Percentiles rank a stretch among this genome's conserved stretches.
Conservation (phyloP, 2,888 invertebrate genomes). For the Diloba caeruleocephala region DNA sequence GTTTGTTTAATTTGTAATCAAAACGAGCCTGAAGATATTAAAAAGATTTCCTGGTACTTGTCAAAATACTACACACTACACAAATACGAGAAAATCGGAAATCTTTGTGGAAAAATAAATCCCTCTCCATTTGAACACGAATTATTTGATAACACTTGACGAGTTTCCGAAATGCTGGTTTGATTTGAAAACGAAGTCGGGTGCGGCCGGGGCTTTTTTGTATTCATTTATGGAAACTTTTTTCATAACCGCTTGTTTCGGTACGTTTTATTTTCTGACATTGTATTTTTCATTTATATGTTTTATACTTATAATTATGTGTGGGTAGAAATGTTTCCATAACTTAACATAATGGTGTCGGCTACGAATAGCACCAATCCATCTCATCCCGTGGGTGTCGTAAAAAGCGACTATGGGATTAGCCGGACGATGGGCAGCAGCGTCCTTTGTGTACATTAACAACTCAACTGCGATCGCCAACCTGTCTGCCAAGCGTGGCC, state of each 20-base stretch:
- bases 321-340: no score
- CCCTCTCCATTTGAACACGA: constrained; percentile 18
- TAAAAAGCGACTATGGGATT: no score
- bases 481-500: no score
- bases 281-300: no score
- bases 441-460: no score
- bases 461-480: no score
- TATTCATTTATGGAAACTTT: constrained; percentile 1
- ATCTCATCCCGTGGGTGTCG: no score
- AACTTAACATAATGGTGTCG: no score
- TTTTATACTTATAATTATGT: no score
- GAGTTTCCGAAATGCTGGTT: constrained; percentile 17
- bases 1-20: constrained; percentile 10
- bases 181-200: constrained; percentile 14
- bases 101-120: constrained; percentile 23
- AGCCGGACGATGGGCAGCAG: no score
- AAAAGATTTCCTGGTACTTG: neutral
- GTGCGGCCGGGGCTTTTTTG: constrained; percentile 1
- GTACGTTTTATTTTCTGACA: neutral
- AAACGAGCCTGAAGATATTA: neutral
- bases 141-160: constrained; percentile 31
- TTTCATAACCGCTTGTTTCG: constrained; percentile 11
- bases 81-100: constrained; percentile 6
- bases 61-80: constrained; percentile 21
- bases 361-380: no score